These are phyloP conservation scores for Ypsolopha scabrella DNA, from an alignment of 2,888 invertebrate species.

Conservation along the genomic window DNA sequence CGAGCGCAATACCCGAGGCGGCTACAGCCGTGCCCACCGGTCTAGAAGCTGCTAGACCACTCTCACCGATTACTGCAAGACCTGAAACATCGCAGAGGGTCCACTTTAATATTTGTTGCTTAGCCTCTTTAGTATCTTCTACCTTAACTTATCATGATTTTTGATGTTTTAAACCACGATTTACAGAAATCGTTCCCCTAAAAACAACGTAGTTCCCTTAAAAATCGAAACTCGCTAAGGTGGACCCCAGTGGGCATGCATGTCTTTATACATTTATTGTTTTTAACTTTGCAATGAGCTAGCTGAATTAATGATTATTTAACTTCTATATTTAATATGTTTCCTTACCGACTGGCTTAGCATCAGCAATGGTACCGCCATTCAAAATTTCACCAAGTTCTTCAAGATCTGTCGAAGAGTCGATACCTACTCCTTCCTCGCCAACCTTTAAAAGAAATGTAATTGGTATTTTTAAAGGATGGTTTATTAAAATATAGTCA, in stretches of 20 bases:
- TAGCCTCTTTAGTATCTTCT: too few species aligned
- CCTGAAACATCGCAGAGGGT: slow-evolving; percentile 47
- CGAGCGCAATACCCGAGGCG: slow-evolving; percentile 76
- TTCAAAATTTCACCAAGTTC: slow-evolving; percentile 50
- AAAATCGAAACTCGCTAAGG: too few species aligned
- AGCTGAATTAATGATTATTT: neutral
- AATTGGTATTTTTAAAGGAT: too few species aligned
- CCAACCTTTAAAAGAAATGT: slow-evolving; percentile 31
- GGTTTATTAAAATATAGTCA: too few species aligned
- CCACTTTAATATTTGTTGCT: too few species aligned
- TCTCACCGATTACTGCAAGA: slow-evolving; percentile 72
- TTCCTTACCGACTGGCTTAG: slow-evolving; percentile 76
- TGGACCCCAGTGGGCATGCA: too few species aligned
- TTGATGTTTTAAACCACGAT: too few species aligned
- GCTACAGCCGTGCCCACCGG: slow-evolving; percentile 80
- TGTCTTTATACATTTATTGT: too few species aligned
- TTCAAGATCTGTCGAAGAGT: slow-evolving; percentile 23
- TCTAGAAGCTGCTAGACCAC: slow-evolving; percentile 79
- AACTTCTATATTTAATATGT: slow-evolving; percentile 5
- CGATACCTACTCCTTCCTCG: slow-evolving; percentile 53
- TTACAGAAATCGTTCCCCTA: too few species aligned
- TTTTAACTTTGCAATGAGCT: neutral
- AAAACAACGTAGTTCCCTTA: too few species aligned
- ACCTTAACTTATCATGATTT: too few species aligned
- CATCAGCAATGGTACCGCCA: slow-evolving; percentile 76